Evolutionary conservation across 2,797 vertebrate species (phyloP).

Genomic region (Coregonus sp.): DNA sequence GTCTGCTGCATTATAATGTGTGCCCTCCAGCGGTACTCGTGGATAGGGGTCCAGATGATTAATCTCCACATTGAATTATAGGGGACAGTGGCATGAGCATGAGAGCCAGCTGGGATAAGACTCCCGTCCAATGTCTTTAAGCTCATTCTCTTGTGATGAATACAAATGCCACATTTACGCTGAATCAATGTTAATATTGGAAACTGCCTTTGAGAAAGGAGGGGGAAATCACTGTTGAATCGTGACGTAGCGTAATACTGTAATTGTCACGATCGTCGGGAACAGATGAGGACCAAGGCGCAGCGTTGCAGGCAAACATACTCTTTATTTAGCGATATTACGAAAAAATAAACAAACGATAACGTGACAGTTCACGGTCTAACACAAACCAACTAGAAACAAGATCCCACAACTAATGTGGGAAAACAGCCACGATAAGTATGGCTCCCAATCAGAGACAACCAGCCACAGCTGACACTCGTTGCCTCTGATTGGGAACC

Average conservation of each 20-base stretch:
- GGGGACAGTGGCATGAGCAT: conserved; percentile 24
- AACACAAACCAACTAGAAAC: too few species aligned
- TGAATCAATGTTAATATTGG: conserved; percentile 26
- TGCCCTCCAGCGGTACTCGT: not conserved
- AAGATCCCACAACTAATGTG: too few species aligned
- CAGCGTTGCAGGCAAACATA: too few species aligned
- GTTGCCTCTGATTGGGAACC: too few species aligned
- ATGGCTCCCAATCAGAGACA: too few species aligned
- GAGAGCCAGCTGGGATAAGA: not conserved
- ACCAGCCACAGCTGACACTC: too few species aligned
- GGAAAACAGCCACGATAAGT: too few species aligned
- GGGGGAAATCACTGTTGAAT: not conserved
- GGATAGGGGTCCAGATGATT: conserved; percentile 31
- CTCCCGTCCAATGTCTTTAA: conserved; percentile 18
- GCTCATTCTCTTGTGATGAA: conserved; percentile 25
- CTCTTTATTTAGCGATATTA: too few species aligned
- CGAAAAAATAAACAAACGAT: too few species aligned
- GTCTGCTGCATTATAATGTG: conserved; percentile 29
- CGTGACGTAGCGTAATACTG: not conserved
- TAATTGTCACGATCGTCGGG: not conserved
- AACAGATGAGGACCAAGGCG: too few species aligned
- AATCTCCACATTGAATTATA: conserved; percentile 33
- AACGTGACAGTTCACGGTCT: too few species aligned
- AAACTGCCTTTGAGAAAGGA: not conserved
- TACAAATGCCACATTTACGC: conserved; percentile 25